These are phyloP conservation scores for Tipula helvola DNA, from an alignment of 2,888 invertebrate genomes.

Conservation along the genomic window DNA sequence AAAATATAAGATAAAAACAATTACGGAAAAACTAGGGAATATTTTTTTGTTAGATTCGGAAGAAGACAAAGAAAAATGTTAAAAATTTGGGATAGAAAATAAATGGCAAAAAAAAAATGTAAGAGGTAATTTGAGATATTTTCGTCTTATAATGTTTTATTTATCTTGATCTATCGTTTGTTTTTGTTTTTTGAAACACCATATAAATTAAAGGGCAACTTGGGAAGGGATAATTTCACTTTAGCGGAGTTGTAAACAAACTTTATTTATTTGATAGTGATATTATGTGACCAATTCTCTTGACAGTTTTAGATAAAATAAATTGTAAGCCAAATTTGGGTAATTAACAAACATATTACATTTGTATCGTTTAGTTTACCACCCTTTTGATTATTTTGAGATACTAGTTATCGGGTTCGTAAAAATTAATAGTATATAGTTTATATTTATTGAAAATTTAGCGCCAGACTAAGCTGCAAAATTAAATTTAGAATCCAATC, in stretches of 20 bases:
- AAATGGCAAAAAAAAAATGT: neutral
- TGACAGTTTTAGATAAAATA: neutral
- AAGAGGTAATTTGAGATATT: neutral
- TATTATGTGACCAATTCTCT: neutral
- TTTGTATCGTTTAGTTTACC: neutral
- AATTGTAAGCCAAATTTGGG: neutral
- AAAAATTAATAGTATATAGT: no score
- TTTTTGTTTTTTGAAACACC: neutral
- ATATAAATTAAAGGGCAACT: neutral
- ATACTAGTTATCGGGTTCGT: no score
- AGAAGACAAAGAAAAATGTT: neutral
- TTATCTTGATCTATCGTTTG: neutral
- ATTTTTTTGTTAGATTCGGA: neutral
- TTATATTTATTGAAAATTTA: no score
- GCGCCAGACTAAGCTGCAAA: no score
- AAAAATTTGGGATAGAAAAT: neutral
- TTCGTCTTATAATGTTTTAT: neutral
- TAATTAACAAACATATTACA: neutral
- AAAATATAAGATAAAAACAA: neutral
- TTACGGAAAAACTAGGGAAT: neutral
- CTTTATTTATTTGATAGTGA: neutral
- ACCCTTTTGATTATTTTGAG: no score
- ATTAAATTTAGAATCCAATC: no score
- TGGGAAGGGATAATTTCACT: neutral
- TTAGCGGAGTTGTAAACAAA: neutral